A percentile compares a stretch with the other conserved stretches of the same genome.
Conservation (phyloP, 2,113 vertebrate genomes). For the Passer montanus region DNA sequence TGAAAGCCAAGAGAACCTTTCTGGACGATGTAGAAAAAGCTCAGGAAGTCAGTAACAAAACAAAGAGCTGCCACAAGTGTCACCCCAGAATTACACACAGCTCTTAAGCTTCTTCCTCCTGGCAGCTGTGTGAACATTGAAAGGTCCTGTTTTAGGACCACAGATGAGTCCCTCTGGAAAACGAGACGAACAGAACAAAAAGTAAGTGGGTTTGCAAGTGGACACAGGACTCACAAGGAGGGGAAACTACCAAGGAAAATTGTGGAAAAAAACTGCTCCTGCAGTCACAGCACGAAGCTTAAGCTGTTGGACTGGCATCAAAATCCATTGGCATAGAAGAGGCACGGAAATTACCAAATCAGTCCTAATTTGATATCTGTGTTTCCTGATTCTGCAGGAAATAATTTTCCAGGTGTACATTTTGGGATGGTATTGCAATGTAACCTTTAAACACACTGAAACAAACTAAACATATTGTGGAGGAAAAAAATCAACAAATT, state of each 20-base stretch:
- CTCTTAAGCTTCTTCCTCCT: not conserved
- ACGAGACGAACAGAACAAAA: not conserved
- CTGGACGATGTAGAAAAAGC: not conserved
- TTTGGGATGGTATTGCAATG: not conserved
- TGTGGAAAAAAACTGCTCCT: not conserved
- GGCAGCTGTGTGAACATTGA: not conserved
- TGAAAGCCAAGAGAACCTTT: not conserved
- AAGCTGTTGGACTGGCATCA: not conserved
- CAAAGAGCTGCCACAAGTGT: not conserved
- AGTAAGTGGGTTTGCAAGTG: not conserved
- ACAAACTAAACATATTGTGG: not conserved
- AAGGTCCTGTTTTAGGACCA: not conserved
- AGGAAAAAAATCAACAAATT: not conserved
- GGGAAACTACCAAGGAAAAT: not conserved
- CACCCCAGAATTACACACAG: not conserved
- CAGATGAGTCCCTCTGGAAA: not conserved
- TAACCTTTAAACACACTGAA: not conserved
- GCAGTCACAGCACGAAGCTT: not conserved
- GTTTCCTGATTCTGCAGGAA: not conserved
- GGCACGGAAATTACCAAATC: not conserved
- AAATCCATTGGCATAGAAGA: not conserved
- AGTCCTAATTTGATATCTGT: rapidly evolving
- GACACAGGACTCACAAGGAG: not conserved
- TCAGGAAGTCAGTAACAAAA: not conserved
- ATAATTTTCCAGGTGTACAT: not conserved